phyloP scores from a whole-genome alignment of 2,113 vertebrate genomes.

The Chlorodrepanis virens region DNA sequence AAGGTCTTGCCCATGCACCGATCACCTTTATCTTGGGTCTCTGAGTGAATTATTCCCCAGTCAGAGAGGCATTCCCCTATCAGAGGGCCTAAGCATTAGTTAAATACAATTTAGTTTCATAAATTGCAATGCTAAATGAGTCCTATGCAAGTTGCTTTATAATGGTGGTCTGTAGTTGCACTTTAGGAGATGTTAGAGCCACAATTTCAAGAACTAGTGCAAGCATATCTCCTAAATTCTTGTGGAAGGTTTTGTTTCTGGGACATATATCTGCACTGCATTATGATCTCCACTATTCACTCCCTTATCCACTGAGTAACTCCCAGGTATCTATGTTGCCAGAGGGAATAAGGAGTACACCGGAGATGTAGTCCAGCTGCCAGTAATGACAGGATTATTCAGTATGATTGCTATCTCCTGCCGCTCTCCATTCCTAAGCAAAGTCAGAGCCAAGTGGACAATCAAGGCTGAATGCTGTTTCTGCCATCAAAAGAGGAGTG shows the following conservation, averaged over 20 bases:
- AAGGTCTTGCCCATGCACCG: background rate
- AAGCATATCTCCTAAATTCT: background rate
- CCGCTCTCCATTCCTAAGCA: background rate
- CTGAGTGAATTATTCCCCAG: background rate
- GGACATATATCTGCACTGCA: background rate
- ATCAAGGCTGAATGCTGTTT: background rate
- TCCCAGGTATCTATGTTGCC: background rate
- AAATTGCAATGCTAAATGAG: background rate
- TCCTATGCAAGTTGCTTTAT: background rate
- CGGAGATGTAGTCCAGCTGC: background rate
- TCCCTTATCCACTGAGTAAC: background rate
- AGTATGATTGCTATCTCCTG: background rate
- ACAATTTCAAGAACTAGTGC: background rate
- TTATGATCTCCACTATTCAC: background rate
- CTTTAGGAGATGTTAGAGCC: background rate
- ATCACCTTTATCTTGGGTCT: background rate
- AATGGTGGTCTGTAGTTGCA: accelerated
- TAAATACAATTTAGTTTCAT: background rate
- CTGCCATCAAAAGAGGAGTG: background rate
- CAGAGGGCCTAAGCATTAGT: background rate
- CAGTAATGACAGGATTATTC: background rate
- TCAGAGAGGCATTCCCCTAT: background rate
- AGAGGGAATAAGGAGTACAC: background rate
- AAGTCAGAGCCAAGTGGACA: background rate
- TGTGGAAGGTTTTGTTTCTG: background rate